phyloP scores from a whole-genome alignment of 2,113 vertebrate species.

The Bujurquina vittata region DNA sequence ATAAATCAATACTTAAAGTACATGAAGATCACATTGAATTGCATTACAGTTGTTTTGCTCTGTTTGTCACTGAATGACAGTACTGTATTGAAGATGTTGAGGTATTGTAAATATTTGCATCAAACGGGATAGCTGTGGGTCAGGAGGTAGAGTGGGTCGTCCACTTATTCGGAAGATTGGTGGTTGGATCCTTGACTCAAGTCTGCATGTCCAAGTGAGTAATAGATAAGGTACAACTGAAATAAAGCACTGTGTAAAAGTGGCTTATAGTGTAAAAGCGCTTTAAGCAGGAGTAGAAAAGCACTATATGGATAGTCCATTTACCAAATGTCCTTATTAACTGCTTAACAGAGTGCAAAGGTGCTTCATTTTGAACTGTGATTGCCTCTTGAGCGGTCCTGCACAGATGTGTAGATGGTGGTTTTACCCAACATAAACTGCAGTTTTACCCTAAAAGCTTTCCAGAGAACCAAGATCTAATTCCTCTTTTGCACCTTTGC shows the following conservation, averaged over 20 bases:
- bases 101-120: neutral
- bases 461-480: neutral
- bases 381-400: neutral
- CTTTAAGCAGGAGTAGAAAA: neutral
- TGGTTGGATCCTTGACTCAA: neutral
- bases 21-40: neutral
- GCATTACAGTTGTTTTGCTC: neutral
- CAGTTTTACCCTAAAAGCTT: neutral
- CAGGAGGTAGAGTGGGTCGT: neutral
- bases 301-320: neutral
- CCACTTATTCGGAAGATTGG: neutral
- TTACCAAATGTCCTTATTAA: neutral
- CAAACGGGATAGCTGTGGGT: neutral
- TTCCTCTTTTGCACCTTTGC: neutral
- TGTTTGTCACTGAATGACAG: neutral
- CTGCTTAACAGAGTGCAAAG: neutral
- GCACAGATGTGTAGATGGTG: neutral
- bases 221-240: neutral
- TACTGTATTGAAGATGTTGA: neutral
- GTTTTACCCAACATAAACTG: neutral
- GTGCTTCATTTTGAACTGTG: neutral
- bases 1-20: neutral
- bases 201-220: rapidly evolving
- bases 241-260: neutral
- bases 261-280: neutral